Percentiles rank a stretch among this genome's conserved stretches.
Evolutionary conservation across 2,113 vertebrate genomes (phyloP).

Genomic region (Falco punctatus): DNA sequence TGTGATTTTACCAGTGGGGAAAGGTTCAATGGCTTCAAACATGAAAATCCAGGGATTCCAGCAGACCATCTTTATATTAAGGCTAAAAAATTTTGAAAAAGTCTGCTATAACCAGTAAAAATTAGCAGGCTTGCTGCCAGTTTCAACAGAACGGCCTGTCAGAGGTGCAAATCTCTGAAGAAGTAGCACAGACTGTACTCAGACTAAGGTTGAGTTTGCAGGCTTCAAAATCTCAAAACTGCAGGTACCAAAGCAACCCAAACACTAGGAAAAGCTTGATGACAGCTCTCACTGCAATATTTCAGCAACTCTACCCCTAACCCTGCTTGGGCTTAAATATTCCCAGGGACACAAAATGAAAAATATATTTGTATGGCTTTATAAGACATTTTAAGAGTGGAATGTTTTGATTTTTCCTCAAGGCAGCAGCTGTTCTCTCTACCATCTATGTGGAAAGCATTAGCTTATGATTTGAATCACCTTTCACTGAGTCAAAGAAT

Average conservation of each 20-base stretch:
- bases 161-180: neutral
- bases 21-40: neutral
- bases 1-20: neutral
- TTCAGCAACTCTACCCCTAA: neutral
- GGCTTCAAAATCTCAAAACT: neutral
- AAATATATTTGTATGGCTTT: neutral
- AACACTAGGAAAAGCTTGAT: neutral
- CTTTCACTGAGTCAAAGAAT: neutral
- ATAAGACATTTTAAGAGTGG: neutral
- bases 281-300: constrained; percentile 1
- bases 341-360: neutral
- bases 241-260: neutral
- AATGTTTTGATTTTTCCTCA: neutral
- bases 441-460: neutral
- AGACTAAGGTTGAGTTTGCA: neutral
- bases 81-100: neutral
- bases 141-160: neutral
- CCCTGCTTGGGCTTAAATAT: neutral
- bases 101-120: neutral
- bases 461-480: neutral
- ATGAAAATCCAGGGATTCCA: neutral
- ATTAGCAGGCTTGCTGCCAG: neutral
- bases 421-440: neutral
- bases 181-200: neutral
- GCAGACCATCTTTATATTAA: neutral